Conservation (phyloP, 1,140 invertebrate species). For the Propsilocerus akamusi region DNA sequence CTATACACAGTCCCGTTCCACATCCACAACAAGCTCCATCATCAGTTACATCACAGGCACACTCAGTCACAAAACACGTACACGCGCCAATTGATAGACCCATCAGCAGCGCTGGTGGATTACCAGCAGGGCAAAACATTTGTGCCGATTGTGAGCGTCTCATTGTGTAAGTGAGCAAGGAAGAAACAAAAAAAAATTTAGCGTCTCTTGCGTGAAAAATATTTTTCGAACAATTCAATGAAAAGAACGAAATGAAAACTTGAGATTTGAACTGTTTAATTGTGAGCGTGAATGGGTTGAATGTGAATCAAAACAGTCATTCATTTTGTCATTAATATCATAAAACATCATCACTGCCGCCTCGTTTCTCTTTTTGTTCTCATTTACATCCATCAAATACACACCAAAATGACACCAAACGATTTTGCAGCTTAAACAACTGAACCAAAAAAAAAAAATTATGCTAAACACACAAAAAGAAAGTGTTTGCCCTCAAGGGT, state of each 20-base stretch:
- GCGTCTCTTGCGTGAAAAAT: neutral
- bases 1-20: constrained; percentile 9
- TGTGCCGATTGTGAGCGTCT: constrained; percentile 83
- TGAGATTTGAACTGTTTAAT: too few species aligned
- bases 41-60: constrained; percentile 15
- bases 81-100: constrained; percentile 50
- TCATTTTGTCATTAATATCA: too few species aligned
- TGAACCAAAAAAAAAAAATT: too few species aligned
- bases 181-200: neutral
- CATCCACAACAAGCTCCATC: constrained; percentile 7
- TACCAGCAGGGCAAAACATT: constrained; percentile 73
- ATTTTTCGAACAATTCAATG: neutral
- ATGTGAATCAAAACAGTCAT: too few species aligned
- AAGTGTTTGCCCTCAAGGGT: too few species aligned
- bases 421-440: too few species aligned
- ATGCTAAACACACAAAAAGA: too few species aligned
- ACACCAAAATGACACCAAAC: too few species aligned
- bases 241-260: neutral
- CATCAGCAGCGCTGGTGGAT: constrained; percentile 43
- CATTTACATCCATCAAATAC: too few species aligned
- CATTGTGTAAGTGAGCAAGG: constrained; percentile 67
- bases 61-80: constrained; percentile 38
- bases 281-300: too few species aligned
- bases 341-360: too few species aligned
- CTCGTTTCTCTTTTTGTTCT: too few species aligned